Evolutionary conservation across 1,140 invertebrate species (phyloP).

Genomic region (Zaprionus capensis): DNA sequence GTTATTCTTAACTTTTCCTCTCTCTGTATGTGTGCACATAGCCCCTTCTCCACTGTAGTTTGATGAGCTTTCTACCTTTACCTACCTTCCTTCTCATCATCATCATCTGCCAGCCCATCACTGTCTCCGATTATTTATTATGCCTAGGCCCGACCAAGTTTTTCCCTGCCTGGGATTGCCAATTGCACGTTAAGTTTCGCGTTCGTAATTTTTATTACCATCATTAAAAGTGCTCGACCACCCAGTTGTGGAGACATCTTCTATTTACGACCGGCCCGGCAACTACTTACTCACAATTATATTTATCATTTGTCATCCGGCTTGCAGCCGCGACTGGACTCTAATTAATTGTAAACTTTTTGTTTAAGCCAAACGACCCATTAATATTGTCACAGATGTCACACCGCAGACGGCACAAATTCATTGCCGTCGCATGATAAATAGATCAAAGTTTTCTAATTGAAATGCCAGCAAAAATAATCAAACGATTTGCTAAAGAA

Average conservation of each 20-base stretch:
- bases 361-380: slow-evolving; percentile 51
- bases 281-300: slow-evolving; percentile 55
- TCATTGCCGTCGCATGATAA: slow-evolving; percentile 55
- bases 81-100: slow-evolving; percentile 8
- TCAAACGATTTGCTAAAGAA: background rate
- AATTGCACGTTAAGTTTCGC: slow-evolving; percentile 20
- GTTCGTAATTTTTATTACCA: slow-evolving; percentile 62
- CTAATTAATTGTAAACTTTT: slow-evolving; percentile 81
- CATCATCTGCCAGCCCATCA: slow-evolving; percentile 13
- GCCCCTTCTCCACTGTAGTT: background rate
- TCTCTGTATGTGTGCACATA: too few relatives aligned
- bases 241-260: slow-evolving; percentile 68
- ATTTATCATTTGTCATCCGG: slow-evolving; percentile 77
- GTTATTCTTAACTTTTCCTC: too few relatives aligned
- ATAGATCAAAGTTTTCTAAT: slow-evolving; percentile 68
- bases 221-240: slow-evolving; percentile 68
- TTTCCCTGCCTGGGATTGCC: slow-evolving; percentile 1
- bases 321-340: slow-evolving; percentile 26
- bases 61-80: slow-evolving; percentile 38
- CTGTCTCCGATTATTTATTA: slow-evolving; percentile 67
- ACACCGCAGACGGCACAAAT: slow-evolving; percentile 17
- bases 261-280: slow-evolving; percentile 50
- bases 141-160: slow-evolving; percentile 16
- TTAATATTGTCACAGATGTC: slow-evolving; percentile 81
- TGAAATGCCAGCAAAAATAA: slow-evolving; percentile 36